Percentiles rank a stretch among this genome's conserved stretches.
Evolutionary conservation across 2,888 invertebrate species (phyloP).

Genomic region (Allophyes oxyacanthae): DNA sequence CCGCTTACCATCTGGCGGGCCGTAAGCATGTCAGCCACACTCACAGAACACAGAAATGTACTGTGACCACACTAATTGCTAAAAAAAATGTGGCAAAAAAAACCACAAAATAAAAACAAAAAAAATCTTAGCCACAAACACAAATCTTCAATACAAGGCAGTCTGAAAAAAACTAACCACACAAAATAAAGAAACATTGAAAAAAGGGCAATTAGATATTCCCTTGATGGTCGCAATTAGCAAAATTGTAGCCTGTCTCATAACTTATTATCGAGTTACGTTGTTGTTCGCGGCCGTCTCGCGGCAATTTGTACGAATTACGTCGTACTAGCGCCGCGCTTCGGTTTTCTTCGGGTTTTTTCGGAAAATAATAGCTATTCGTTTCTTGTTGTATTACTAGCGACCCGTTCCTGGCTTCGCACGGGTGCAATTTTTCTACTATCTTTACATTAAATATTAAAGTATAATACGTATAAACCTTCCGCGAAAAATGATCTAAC

Average conservation of each 20-base stretch:
- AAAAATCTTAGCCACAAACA: neutral
- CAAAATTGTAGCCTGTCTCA: conserved; percentile 58
- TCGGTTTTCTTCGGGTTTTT: neutral
- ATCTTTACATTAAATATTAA: too few relatives aligned
- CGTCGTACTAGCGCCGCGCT: conserved; percentile 10
- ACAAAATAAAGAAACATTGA: conserved; percentile 32
- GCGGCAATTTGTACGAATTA: conserved; percentile 63
- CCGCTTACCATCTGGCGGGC: too few relatives aligned
- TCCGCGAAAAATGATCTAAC: too few relatives aligned
- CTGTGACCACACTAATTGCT: too few relatives aligned
- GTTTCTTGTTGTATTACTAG: too few relatives aligned
- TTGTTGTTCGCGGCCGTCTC: conserved; percentile 52
- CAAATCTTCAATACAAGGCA: conserved; percentile 14
- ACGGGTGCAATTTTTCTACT: too few relatives aligned
- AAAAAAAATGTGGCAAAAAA: too few relatives aligned
- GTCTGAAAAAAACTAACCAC: neutral
- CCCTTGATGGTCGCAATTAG: conserved; percentile 55
- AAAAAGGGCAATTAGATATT: conserved; percentile 47
- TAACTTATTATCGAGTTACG: conserved; percentile 66
- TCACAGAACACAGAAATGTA: too few relatives aligned
- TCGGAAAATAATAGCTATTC: too few relatives aligned
- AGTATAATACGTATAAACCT: too few relatives aligned
- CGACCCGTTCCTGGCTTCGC: too few relatives aligned
- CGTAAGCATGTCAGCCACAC: too few relatives aligned
- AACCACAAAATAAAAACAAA: neutral